These are phyloP conservation scores for Zosterops borbonicus DNA, from an alignment of 2,113 vertebrate species.

Conservation along the genomic window DNA sequence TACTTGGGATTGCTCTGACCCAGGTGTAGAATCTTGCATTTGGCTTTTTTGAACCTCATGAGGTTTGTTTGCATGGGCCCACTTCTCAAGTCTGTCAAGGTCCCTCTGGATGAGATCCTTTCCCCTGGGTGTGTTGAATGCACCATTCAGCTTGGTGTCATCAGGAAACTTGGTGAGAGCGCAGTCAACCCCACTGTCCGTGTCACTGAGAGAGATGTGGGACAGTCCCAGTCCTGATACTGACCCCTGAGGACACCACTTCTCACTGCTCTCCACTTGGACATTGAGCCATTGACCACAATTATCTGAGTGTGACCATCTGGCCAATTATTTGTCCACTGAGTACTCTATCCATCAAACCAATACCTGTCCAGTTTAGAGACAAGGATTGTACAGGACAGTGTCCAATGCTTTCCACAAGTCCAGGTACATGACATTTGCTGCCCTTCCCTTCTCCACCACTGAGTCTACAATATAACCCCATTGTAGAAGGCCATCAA, in stretches of 20 bases:
- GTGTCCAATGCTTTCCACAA: neutral
- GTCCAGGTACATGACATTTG: no score
- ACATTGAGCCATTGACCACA: neutral
- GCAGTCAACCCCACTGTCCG: fast-evolving
- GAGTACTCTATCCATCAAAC: neutral
- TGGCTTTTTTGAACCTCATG: neutral
- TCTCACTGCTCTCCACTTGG: neutral
- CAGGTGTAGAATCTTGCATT: neutral
- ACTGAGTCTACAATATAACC: fast-evolving
- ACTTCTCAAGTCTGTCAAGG: neutral
- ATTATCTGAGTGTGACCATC: neutral
- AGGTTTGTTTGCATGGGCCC: neutral
- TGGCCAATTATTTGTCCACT: neutral
- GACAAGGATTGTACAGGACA: neutral
- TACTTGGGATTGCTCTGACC: fast-evolving
- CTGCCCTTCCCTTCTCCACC: neutral
- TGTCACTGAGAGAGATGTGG: neutral
- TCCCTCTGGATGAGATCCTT: neutral
- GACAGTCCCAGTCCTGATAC: neutral
- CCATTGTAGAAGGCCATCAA: fast-evolving
- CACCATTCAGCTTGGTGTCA: neutral
- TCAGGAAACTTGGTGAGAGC: neutral
- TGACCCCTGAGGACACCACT: no score
- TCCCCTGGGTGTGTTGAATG: neutral
- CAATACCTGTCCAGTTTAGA: neutral